Base-by-base conservation (phyloP, 2,113 vertebrate species). In the Protobothrops flavoviridis region DNA sequence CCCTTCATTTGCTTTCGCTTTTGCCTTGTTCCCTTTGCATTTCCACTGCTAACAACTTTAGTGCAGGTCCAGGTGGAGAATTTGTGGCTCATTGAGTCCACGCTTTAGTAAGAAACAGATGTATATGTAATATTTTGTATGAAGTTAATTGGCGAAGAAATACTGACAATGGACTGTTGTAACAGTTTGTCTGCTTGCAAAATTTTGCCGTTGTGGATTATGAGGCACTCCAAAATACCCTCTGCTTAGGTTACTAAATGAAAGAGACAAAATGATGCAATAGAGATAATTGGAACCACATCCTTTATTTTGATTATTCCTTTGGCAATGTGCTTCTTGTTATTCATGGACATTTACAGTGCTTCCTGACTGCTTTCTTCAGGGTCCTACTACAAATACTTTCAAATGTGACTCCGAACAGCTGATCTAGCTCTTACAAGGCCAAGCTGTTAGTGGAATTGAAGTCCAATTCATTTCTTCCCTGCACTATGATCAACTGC, bases 271-370 rank as follows among this genome's bases (percentile, higher is more conserved):
- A 94, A 94, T 93, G 96, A 94, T 93, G 93, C 96, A 94, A 95
- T 85, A 88, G 91, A 91, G 85, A 92, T 93, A 86, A 93, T 96
- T 95, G 90, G 21, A 95, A 74, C 50, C 26, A 12, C 48, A 94
- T 96, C 94, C 93, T 95, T 95, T 95, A 93, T 94, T 95, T 86
- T 93, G 94, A 93, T 95, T 95, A 96, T 96, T 97, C 94, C 91
- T 96, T 89, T 93, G 81, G 17, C 91, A 91, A 94, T 93, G 92
- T 96, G 87, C n/a, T 88, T 69, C 93, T 24, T 93, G 93, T 95
- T 93, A 96, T 89, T 96, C 94, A 96, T 91, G 74, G 92, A 93
- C 91, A 93, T 94, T 95, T 94, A 91, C 20, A 93, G 94, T 96
- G 92, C 94, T 92, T 92, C 93, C 23, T 74, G 93, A 94, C 92